Conservation (phyloP, 2,113 vertebrate genomes). For the Rhinogobius similis region DNA sequence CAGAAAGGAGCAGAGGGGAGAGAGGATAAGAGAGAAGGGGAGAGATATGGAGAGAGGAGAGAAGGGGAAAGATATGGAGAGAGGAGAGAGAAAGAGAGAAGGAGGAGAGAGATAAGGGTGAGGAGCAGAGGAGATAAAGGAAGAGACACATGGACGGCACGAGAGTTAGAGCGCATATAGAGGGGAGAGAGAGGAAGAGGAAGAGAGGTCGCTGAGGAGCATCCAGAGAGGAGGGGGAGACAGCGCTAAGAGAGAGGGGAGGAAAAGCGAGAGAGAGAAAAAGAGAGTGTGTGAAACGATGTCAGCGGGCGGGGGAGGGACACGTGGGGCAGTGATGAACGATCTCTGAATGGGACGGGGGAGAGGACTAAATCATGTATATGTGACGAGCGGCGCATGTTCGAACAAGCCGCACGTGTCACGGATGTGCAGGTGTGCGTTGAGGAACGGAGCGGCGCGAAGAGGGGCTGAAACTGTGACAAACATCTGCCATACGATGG, state of each 20-base stretch:
- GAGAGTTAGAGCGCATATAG: too few relatives aligned
- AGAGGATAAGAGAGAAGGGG: slow-evolving; percentile 22
- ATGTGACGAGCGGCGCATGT: slow-evolving; percentile 18
- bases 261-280: not conserved
- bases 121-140: too few relatives aligned
- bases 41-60: not conserved
- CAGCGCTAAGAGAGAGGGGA: not conserved
- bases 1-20: slow-evolving; percentile 23
- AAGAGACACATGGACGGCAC: too few relatives aligned
- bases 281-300: slow-evolving; percentile 10
- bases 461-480: not conserved
- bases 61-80: slow-evolving; percentile 32
- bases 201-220: not conserved
- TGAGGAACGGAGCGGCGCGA: not conserved
- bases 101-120: too few relatives aligned
- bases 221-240: too few relatives aligned
- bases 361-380: slow-evolving; percentile 41
- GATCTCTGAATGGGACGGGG: slow-evolving; percentile 23
- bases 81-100: too few relatives aligned
- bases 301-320: slow-evolving; percentile 26
- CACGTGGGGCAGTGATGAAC: slow-evolving; percentile 40
- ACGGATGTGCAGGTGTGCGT: not conserved
- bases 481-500: too few relatives aligned
- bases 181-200: too few relatives aligned
- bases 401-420: slow-evolving; percentile 16